Percentiles rank a stretch among this genome's conserved stretches.
Conservation (phyloP, 1,140 invertebrate species). For the Brachionus rotundiformis region DNA sequence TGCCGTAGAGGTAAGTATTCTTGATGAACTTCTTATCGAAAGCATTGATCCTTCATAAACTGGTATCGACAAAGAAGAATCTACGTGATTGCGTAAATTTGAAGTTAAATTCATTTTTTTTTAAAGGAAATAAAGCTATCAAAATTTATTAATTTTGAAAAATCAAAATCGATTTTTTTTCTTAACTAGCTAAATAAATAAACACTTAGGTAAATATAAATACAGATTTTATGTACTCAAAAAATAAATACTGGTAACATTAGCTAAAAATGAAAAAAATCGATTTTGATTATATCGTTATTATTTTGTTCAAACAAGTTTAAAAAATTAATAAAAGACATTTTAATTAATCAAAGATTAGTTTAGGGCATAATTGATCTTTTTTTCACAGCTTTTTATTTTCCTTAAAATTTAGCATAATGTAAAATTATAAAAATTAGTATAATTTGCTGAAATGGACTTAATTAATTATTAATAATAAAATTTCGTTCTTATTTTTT, state of each 20-base stretch:
- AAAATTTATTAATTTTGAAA: too few species aligned
- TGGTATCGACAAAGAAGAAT: slow-evolving; percentile 49
- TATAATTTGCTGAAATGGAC: too few species aligned
- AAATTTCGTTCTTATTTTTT: too few species aligned
- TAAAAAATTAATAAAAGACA: too few species aligned
- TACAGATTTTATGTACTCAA: background rate
- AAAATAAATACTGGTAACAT: background rate
- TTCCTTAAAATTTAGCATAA: too few species aligned
- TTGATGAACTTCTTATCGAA: slow-evolving; percentile 34
- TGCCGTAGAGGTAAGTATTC: slow-evolving; percentile 10
- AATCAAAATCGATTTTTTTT: slow-evolving; percentile 1
- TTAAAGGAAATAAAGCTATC: too few species aligned
- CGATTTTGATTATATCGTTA: background rate
- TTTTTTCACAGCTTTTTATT: too few species aligned
- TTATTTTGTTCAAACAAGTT: background rate
- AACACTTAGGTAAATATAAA: background rate
- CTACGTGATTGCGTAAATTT: slow-evolving; percentile 36
- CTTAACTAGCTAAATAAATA: background rate
- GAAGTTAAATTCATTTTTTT: slow-evolving; percentile 47
- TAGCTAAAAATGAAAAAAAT: background rate
- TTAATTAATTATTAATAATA: too few species aligned
- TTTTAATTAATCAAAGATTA: too few species aligned
- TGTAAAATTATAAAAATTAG: too few species aligned
- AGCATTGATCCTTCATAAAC: slow-evolving; percentile 52
- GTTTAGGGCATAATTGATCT: too few species aligned